phyloP scores from a whole-genome alignment of 2,113 vertebrate genomes.

The Lathamus discolor region DNA sequence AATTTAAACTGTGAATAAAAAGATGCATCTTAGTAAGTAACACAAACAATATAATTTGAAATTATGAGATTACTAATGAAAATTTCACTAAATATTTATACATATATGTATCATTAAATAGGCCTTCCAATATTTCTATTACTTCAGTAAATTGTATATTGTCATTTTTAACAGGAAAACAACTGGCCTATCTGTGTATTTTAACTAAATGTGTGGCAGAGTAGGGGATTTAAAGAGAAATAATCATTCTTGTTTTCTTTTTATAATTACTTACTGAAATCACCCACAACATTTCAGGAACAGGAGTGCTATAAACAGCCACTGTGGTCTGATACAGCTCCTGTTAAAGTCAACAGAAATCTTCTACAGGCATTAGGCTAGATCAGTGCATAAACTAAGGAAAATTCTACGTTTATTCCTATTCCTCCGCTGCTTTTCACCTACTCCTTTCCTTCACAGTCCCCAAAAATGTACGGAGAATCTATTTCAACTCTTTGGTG shows the following conservation, averaged over 20 bases:
- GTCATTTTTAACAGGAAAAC: background rate
- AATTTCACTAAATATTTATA: background rate
- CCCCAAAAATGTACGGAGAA: background rate
- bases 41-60: background rate
- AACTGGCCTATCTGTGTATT: background rate
- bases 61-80: background rate
- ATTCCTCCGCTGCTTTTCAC: background rate
- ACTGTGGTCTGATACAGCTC: background rate
- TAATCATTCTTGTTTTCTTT: background rate
- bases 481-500: background rate
- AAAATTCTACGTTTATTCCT: fast-evolving
- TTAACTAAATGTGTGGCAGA: background rate
- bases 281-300: background rate
- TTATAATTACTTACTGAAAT: background rate
- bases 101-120: background rate
- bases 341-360: background rate
- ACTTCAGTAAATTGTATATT: background rate
- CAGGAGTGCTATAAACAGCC: background rate
- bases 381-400: background rate
- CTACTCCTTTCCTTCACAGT: background rate
- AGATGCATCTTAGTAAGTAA: background rate
- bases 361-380: background rate
- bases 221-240: background rate
- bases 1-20: background rate
- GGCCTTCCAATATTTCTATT: background rate